These are phyloP conservation scores for Characodon lateralis DNA, from an alignment of 2,797 vertebrate genomes.

Conservation along the genomic window DNA sequence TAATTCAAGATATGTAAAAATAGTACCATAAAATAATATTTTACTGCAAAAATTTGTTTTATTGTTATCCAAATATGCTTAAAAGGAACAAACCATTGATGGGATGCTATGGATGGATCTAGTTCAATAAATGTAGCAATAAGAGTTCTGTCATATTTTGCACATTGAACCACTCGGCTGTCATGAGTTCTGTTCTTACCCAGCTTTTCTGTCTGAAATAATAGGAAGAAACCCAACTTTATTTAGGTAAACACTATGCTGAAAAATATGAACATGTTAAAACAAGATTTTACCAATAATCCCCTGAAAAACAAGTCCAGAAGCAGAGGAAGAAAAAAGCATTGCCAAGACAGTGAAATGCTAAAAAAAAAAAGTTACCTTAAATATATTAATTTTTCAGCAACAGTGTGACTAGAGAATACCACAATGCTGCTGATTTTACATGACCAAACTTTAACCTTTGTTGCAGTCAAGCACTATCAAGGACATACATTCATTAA, in stretches of 20 bases:
- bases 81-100: neutral
- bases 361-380: neutral
- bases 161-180: neutral
- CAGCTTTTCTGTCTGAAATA: neutral
- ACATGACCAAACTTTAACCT: neutral
- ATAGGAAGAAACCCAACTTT: neutral
- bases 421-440: neutral
- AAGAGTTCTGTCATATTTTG: neutral
- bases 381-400: constrained; percentile 3
- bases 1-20: neutral
- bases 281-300: neutral
- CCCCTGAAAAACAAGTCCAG: neutral
- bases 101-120: neutral
- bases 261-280: neutral
- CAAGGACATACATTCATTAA: neutral
- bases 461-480: constrained; percentile 1
- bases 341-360: neutral
- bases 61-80: neutral
- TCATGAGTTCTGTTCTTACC: neutral
- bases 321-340: neutral
- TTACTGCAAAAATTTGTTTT: no score
- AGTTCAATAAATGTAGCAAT: neutral
- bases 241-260: neutral
- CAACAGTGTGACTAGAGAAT: neutral
- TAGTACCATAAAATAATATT: no score